Conservation (phyloP, 2,113 vertebrate species). For the Urocolius indicus region DNA sequence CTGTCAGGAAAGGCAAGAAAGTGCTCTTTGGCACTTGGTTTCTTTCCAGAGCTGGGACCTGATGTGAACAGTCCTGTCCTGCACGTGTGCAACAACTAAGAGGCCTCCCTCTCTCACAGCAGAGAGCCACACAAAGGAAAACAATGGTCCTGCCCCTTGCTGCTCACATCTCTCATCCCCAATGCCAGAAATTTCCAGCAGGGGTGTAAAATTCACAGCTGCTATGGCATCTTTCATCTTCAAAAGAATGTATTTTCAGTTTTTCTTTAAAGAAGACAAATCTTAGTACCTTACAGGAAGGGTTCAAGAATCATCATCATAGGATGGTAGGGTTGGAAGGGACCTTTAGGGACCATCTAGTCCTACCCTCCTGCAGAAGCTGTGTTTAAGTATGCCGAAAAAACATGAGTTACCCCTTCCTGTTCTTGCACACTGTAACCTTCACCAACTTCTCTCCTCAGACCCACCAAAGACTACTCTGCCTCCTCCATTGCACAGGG, state of each 20-base stretch:
- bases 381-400: background rate
- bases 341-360: no score
- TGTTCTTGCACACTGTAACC: background rate
- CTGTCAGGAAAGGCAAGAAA: background rate
- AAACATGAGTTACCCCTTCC: background rate
- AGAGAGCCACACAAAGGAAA: rapidly evolving
- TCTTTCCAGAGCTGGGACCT: background rate
- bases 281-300: background rate
- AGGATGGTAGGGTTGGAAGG: no score
- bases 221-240: background rate
- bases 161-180: background rate
- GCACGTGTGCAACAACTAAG: rapidly evolving
- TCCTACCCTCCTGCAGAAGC: no score
- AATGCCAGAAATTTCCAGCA: background rate
- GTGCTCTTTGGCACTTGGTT: background rate
- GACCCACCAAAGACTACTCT: background rate
- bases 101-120: rapidly evolving
- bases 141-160: rapidly evolving
- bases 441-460: background rate
- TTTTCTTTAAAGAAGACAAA: background rate
- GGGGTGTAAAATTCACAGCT: background rate
- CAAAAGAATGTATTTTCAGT: background rate
- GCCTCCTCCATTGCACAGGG: background rate
- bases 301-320: background rate
- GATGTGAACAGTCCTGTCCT: background rate